phyloP scores from a whole-genome alignment of 1,140 invertebrate species.

The Leptopilina clavipes region DNA sequence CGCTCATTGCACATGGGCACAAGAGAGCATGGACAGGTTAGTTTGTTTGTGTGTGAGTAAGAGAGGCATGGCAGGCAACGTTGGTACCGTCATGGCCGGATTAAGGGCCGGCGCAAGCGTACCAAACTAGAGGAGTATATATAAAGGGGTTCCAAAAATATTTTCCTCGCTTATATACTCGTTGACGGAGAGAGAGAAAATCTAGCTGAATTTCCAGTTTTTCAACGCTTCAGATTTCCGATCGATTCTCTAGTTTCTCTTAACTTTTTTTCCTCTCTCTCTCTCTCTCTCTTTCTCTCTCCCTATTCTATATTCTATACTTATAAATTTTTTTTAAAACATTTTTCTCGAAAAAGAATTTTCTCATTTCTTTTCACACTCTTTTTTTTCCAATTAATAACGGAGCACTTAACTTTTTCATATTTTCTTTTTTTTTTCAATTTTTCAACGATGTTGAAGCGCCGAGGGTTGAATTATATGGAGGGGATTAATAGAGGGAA shows the following conservation, averaged over 20 bases:
- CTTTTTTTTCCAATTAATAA: not conserved
- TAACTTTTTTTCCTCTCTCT: not conserved
- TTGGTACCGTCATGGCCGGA: slow-evolving; percentile 28
- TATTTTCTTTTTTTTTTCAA: slow-evolving; percentile 16
- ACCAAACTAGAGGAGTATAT: not conserved
- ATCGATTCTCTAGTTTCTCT: not conserved
- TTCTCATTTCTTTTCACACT: not conserved
- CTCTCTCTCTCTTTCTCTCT: not conserved
- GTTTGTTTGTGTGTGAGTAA: slow-evolving; percentile 7
- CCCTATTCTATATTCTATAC: too few species aligned
- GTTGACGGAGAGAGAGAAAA: not conserved
- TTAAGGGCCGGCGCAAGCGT: slow-evolving; percentile 40
- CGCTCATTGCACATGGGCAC: slow-evolving; percentile 54
- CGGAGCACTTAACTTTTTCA: slow-evolving; percentile 5
- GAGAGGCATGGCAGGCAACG: slow-evolving; percentile 38
- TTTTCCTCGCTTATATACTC: not conserved
- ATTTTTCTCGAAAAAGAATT: not conserved
- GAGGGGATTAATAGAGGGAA: not conserved
- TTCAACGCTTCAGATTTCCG: slow-evolving; percentile 34
- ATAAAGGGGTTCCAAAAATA: slow-evolving; percentile 11
- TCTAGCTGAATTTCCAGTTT: not conserved
- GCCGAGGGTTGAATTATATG: not conserved
- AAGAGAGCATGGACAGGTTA: slow-evolving; percentile 37
- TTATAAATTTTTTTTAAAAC: too few species aligned
- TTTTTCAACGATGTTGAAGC: not conserved